Evolutionary conservation across 2,113 vertebrate genomes (phyloP), one percentile per base, ranked within the genome.

Genomic region (rat (Rattus norvegicus)): DNA sequence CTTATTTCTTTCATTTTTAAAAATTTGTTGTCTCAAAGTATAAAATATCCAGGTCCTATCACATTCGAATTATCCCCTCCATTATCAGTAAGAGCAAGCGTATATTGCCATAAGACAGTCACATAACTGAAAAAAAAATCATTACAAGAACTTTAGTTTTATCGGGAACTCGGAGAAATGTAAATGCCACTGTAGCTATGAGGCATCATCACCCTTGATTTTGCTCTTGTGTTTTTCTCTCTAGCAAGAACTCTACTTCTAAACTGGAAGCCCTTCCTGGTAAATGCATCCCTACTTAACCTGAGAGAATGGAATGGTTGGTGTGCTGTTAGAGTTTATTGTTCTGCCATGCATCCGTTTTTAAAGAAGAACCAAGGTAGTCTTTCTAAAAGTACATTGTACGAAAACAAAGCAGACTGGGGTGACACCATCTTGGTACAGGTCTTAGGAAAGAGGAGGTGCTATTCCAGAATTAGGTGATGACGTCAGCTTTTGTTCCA

Each of bases 221-320:
- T 49, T 86, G 39, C 61, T 86, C 91, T 85, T 80, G 1, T 88
- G 65, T 80, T 77, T 81, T 88, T 36, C 11, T 90, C 36, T 93
- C 70, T 81, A 85, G 72, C 20, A 90, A 88, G 28, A 56, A 77
- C 43, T 61, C 92, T 39, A 19, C 72, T 96, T 94, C 30, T 33
- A 93, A 88, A 76, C 19, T 70, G 30, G 8, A 8, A 95, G 72
- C 76, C 22, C 88, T 13, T 80, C 56, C 79, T 65, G 91, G n/a
- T 65, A 89, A 52, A 76, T 76, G 30, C 5, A 95, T 69, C 39
- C 36, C 7, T 61, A 28, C 26, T 63, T 90, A 85, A 76, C 69
- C 22, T 88, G 10, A 49, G 47, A 84, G 43, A 81, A 90, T 28
- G 22, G 22, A 83, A 59, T 81, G 70, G 52, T 59, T 81, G 73